phyloP scores from a whole-genome alignment of 2,888 invertebrate genomes.

The Auanema sp. region DNA sequence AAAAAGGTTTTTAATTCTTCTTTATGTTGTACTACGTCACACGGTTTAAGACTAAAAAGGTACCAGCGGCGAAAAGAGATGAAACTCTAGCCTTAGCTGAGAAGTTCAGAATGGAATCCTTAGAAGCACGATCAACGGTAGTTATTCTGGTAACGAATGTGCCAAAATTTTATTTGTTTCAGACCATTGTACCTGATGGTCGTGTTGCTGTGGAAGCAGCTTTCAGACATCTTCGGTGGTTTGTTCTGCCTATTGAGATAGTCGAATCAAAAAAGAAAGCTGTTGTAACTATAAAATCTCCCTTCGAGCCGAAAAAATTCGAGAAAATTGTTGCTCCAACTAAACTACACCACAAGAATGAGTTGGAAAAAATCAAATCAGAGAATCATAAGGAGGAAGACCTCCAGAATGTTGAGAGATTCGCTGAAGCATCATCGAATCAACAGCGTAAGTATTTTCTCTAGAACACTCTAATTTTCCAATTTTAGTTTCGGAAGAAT shows the following conservation, averaged over 20 bases:
- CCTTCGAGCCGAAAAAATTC: slow-evolving; percentile 14
- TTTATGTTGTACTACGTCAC: neutral
- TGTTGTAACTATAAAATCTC: neutral
- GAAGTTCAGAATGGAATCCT: slow-evolving; percentile 11
- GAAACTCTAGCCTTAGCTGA: slow-evolving; percentile 14
- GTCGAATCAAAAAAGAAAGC: neutral
- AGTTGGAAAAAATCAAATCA: slow-evolving; percentile 9
- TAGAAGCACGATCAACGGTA: slow-evolving; percentile 15
- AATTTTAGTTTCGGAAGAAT: neutral
- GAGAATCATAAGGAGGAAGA: slow-evolving; percentile 17
- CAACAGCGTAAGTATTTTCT: too few relatives aligned
- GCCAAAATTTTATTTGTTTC: slow-evolving; percentile 66
- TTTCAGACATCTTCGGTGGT: slow-evolving; percentile 80
- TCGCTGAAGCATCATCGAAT: too few relatives aligned
- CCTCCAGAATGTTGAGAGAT: too few relatives aligned
- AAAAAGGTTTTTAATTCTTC: slow-evolving; percentile 9
- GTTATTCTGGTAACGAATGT: slow-evolving; percentile 1
- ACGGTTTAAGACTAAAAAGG: slow-evolving; percentile 6
- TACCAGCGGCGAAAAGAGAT: neutral
- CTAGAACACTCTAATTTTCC: too few relatives aligned
- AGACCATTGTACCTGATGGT: slow-evolving; percentile 77
- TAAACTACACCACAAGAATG: neutral
- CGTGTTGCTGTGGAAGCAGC: slow-evolving; percentile 75
- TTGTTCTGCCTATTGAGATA: slow-evolving; percentile 82
- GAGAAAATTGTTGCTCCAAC: neutral